These are phyloP conservation scores for Hetaerina titia DNA, from an alignment of 2,888 invertebrate genomes.

Conservation along the genomic window DNA sequence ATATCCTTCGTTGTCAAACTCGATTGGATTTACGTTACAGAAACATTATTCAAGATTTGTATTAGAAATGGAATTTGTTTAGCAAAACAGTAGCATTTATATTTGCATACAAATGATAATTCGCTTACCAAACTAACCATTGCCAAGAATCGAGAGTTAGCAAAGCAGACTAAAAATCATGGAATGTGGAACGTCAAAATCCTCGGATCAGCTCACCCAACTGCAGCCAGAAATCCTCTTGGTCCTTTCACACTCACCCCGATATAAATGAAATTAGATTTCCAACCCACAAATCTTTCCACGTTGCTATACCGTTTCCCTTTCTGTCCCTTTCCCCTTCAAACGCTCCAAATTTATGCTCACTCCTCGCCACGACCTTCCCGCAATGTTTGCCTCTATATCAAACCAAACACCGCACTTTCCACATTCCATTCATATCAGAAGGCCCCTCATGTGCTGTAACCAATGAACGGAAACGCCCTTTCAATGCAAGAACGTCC, in stretches of 20 bases:
- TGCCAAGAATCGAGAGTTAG: too few relatives aligned
- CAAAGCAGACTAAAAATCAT: neutral
- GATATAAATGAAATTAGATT: conserved; percentile 35
- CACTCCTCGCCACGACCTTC: neutral
- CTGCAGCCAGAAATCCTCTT: neutral
- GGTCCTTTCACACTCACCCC: neutral
- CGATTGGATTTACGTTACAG: too few relatives aligned
- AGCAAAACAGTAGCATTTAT: too few relatives aligned
- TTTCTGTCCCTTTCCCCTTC: conserved; percentile 25
- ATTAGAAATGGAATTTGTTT: too few relatives aligned
- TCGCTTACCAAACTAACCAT: too few relatives aligned
- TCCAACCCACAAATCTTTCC: conserved; percentile 10
- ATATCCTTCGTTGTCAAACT: too few relatives aligned
- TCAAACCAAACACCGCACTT: conserved; percentile 21
- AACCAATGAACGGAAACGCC: conserved; percentile 27
- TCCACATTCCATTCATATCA: conserved; percentile 35
- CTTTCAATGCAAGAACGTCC: neutral
- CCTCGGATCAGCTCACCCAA: neutral
- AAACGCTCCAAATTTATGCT: conserved; percentile 30
- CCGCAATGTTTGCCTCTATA: neutral
- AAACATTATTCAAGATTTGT: too few relatives aligned
- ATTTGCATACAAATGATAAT: too few relatives aligned
- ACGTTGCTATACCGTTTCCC: neutral
- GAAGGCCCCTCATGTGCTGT: neutral
- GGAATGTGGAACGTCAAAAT: neutral